Evolutionary conservation across 2,888 invertebrate genomes (phyloP).

Genomic region (Xestia sexstrigata): DNA sequence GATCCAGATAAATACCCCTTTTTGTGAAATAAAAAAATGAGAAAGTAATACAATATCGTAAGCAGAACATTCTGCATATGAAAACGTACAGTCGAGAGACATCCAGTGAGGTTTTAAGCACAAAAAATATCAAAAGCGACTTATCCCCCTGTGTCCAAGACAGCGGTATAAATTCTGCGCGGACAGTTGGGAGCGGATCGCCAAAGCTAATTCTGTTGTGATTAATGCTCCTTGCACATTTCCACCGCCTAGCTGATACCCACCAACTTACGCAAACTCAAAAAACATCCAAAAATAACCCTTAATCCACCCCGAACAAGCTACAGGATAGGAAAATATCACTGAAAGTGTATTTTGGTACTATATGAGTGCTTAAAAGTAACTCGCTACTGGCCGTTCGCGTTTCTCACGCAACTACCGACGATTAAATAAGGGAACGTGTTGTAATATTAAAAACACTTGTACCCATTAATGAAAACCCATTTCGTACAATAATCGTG

Average conservation of each 20-base stretch:
- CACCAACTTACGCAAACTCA: conserved; percentile 66
- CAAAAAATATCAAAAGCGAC: conserved; percentile 63
- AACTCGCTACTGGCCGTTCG: conserved; percentile 84
- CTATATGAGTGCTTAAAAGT: conserved; percentile 79
- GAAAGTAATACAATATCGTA: neutral
- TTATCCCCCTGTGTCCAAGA: conserved; percentile 67
- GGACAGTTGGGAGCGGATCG: conserved; percentile 89
- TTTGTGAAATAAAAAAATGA: neutral
- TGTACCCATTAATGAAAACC: conserved; percentile 76
- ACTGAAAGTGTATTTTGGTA: conserved; percentile 62
- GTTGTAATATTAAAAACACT: conserved; percentile 85
- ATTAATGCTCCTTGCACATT: conserved; percentile 89
- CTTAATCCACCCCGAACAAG: conserved; percentile 66
- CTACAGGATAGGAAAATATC: conserved; percentile 42
- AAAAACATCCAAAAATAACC: conserved; percentile 63
- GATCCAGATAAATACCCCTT: neutral
- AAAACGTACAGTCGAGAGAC: conserved; percentile 18
- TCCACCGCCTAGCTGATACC: conserved; percentile 80
- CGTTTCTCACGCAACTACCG: conserved; percentile 89
- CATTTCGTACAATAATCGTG: conserved; percentile 73
- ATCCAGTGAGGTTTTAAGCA: conserved; percentile 27
- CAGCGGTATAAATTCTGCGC: conserved; percentile 85
- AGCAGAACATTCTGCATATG: conserved; percentile 2
- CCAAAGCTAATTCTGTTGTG: conserved; percentile 90
- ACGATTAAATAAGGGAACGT: conserved; percentile 86